phyloP scores from a whole-genome alignment of 2,113 vertebrate genomes.

The Macquaria ambigua region DNA sequence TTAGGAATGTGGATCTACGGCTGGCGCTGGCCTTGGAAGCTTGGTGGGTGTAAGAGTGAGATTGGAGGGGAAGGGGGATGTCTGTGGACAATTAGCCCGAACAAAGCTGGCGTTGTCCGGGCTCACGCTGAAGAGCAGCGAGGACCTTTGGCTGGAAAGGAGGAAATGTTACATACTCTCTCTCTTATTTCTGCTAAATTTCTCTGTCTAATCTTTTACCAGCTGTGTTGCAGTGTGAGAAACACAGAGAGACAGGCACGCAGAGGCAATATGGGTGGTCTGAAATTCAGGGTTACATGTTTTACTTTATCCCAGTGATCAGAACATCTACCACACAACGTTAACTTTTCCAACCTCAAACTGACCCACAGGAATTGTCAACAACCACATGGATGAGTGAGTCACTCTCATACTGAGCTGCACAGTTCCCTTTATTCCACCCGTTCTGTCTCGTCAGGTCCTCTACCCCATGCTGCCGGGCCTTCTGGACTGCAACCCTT shows the following conservation, averaged over 20 bases:
- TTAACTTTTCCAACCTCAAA: slow-evolving; percentile 69
- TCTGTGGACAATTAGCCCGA: slow-evolving; percentile 80
- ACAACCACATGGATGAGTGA: slow-evolving; percentile 36
- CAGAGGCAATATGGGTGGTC: slow-evolving; percentile 65
- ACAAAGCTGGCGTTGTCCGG: slow-evolving; percentile 82
- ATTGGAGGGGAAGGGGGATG: slow-evolving; percentile 74
- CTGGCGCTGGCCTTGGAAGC: slow-evolving; percentile 63
- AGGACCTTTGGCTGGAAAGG: slow-evolving; percentile 60
- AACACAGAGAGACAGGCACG: slow-evolving; percentile 15
- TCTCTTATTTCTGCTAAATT: slow-evolving; percentile 13
- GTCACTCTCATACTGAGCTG: slow-evolving; percentile 22
- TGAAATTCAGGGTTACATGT: slow-evolving; percentile 29
- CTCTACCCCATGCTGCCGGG: slow-evolving; percentile 83
- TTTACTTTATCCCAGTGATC: slow-evolving; percentile 60
- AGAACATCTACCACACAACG: slow-evolving; percentile 36
- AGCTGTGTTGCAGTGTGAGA: slow-evolving; percentile 18
- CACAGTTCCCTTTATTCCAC: slow-evolving; percentile 6
- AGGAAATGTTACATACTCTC: slow-evolving; percentile 36
- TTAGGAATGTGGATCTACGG: slow-evolving; percentile 74
- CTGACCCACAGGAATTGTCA: slow-evolving; percentile 60
- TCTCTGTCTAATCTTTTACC: slow-evolving; percentile 2
- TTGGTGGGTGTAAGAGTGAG: slow-evolving; percentile 72
- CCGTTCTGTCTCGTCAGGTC: slow-evolving; percentile 65
- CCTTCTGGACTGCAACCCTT: slow-evolving; percentile 84
- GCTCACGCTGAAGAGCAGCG: slow-evolving; percentile 46